Base-by-base conservation (phyloP, 92 coral and sea anemone genomes). In the Porites divaricata region DNA sequence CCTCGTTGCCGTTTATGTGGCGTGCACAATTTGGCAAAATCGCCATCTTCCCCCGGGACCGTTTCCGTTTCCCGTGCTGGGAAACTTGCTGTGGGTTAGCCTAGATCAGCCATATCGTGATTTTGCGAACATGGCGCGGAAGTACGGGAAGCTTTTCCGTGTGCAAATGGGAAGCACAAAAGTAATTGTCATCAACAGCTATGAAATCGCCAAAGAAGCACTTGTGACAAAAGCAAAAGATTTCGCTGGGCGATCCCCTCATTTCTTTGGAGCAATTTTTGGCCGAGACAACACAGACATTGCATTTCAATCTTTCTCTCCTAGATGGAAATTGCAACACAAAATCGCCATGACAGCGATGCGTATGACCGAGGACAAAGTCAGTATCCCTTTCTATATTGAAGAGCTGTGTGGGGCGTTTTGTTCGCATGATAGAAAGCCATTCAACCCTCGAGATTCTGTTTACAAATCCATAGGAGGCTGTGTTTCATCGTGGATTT, bases 41-140 rank as follows among this genome's bases (percentile, higher is more conserved):
- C 88, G 85, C n/a, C 65, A 91, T 21, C 91, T 95, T 78, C 98
- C 98, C 20, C 95, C 98, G 2, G 98, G 98, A 12, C 98, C 98
- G 26, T 77, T 91, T 53, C 95, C 98, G 0, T 81, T 95, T 16
- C 98, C 98, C 2, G 57, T 90, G 11, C 83, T 95, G 19, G 98
- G 98, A 15, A 95, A 95, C 85, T 83, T 92, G 1, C 92, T 90
- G 65, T 72, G 88, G 74, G 74, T 92, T 19, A 76, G 90, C 51
- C 63, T 74, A n/a, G 85, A 86, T 74, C 12, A 53, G 58, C 92
- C 93, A 5, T 91, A 92, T 88, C 74, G 85, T 59, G 85, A 91
- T 68, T 67, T 95, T 20, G 65, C 80, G 52, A 76, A 85, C 58
- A 79, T 95, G 67, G 88, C 78, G 54, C 63, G 63, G 26, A 74